Evolutionary conservation across 2,113 vertebrate species (phyloP).

Genomic region (Clarias batrachus): DNA sequence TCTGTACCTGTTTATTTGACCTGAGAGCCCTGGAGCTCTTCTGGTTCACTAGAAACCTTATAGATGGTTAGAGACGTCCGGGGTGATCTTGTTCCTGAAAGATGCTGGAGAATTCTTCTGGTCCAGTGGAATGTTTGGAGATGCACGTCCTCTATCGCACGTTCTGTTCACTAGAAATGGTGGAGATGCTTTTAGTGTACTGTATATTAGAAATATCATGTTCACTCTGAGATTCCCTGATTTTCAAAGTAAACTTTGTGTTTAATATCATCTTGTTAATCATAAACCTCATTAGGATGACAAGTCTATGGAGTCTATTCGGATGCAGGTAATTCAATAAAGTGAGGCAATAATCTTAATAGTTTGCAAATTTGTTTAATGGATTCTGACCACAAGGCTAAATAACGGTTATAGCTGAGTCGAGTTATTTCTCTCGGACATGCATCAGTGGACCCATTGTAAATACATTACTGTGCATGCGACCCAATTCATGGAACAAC

Average conservation of each 20-base stretch:
- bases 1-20: neutral
- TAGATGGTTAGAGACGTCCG: neutral
- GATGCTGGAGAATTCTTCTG: neutral
- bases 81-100: neutral
- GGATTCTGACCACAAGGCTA: neutral
- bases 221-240: neutral
- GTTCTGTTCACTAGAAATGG: neutral
- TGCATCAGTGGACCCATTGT: neutral
- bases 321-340: neutral
- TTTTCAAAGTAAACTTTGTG: neutral
- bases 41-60: neutral
- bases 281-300: neutral
- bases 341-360: neutral
- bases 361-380: neutral
- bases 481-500: neutral
- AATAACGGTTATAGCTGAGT: neutral
- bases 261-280: neutral
- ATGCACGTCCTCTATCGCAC: neutral
- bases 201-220: neutral
- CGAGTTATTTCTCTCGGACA: neutral
- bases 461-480: neutral
- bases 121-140: neutral
- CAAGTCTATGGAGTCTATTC: neutral
- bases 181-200: neutral
- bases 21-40: neutral